Percentiles rank a stretch among this genome's conserved stretches.
Evolutionary conservation across 2,113 vertebrate genomes (phyloP).

Genomic region (Etheostoma spectabile): DNA sequence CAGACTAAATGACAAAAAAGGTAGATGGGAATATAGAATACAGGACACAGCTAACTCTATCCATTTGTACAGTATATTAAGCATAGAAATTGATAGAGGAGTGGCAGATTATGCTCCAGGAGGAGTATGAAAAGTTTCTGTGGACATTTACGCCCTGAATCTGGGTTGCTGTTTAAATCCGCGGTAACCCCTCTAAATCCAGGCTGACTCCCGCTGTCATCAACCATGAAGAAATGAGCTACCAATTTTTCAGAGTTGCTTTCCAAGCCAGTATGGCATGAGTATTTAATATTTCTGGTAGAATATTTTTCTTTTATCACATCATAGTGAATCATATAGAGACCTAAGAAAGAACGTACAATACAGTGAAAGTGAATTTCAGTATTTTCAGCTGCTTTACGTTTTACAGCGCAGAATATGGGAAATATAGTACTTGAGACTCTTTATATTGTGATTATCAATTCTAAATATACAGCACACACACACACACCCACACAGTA

Average conservation of each 20-base stretch:
- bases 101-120: not conserved
- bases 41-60: not conserved
- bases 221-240: not conserved
- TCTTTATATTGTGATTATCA: not conserved
- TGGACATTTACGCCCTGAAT: not conserved
- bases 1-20: not conserved
- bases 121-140: not conserved
- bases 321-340: not conserved
- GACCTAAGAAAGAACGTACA: not conserved
- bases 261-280: not conserved
- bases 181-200: not conserved
- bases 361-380: not conserved
- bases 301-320: not conserved
- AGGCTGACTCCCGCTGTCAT: not conserved
- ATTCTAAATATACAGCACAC: not conserved
- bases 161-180: not conserved
- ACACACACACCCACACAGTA: not conserved
- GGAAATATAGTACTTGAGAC: not conserved
- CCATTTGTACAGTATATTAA: too few species aligned
- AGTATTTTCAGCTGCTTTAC: not conserved
- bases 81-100: not conserved
- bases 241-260: constrained; percentile 9
- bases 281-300: not conserved
- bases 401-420: not conserved
- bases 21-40: not conserved